phyloP scores from a whole-genome alignment of 2,797 vertebrate species.

The Cuniculus paca region DNA sequence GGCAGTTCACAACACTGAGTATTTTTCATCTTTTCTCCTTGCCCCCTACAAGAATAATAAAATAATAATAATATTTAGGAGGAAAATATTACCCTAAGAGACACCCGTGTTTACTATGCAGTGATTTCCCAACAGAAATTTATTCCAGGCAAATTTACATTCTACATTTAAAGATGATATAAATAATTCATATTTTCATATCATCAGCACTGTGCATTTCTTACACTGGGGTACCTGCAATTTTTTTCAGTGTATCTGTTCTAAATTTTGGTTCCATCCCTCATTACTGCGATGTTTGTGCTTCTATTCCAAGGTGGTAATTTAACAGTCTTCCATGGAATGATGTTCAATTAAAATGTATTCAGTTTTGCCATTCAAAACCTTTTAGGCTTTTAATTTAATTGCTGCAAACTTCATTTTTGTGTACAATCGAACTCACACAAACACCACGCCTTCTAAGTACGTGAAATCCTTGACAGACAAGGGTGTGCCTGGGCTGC shows the following conservation, averaged over 20 bases:
- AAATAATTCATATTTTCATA: slow-evolving; percentile 95
- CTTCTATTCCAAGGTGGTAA: slow-evolving; percentile 85
- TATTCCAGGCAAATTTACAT: slow-evolving; percentile 93
- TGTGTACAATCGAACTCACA: slow-evolving; percentile 77
- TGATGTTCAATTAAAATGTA: slow-evolving; percentile 87
- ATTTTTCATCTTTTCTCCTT: slow-evolving; percentile 63
- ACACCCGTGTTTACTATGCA: slow-evolving; percentile 88
- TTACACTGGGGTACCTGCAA: slow-evolving; percentile 92
- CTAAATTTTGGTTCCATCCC: slow-evolving; percentile 86
- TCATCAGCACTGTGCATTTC: slow-evolving; percentile 90
- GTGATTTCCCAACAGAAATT: slow-evolving; percentile 91
- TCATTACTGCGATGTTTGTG: slow-evolving; percentile 86
- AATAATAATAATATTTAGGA: slow-evolving; percentile 85
- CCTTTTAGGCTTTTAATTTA: slow-evolving; percentile 86
- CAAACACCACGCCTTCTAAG: slow-evolving; percentile 73
- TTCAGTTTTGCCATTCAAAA: slow-evolving; percentile 85
- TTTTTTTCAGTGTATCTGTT: slow-evolving; percentile 89
- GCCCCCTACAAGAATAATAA: slow-evolving; percentile 75
- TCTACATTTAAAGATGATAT: slow-evolving; percentile 94
- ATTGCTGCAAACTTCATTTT: slow-evolving; percentile 84
- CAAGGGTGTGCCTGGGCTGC: not conserved
- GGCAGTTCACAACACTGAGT: slow-evolving; percentile 62
- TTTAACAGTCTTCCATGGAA: slow-evolving; percentile 88
- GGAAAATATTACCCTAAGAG: slow-evolving; percentile 80
- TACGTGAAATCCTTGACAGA: slow-evolving; percentile 9